Base-by-base conservation (phyloP, 2,888 invertebrate species). In the Silvanus unidentatus region DNA sequence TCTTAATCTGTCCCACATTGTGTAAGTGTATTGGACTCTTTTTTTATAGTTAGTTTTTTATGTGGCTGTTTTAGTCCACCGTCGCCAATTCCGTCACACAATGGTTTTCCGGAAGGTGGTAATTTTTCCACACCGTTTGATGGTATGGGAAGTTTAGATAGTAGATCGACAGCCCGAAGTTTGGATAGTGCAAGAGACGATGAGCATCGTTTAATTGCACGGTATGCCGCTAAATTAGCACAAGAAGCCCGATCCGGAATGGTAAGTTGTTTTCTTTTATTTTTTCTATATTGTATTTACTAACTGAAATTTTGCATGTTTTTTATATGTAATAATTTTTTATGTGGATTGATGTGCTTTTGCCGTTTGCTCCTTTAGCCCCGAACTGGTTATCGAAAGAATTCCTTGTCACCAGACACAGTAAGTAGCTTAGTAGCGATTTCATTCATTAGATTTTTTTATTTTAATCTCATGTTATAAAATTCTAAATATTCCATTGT, bases 151-250 rank as follows among this genome's bases (percentile, higher is more conserved):
- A 85, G 86, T 8, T 73, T 86, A 62, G 86, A 86, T 62, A 85
- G 86, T 39, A 76, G 86, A 38, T 79, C 78, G 5, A 79, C 79
- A 15, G 73, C 77, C 39, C 69, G 77, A 66, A 79, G 73, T 57
- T 62, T 73, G 54, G 73, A 73, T 48, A 72, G 73, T 53, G 72
- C 72, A 2, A 56, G 72, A 50, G 95, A 96, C 69, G 97, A 97
- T 70, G 97, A 97, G 67, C 97, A 97, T 71, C 81, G 95, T 49
- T 79, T 99, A 50, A 99, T 99, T 67, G 97, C 97, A 36, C 78
- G 96, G 62, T 99, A 99, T 73, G 95, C 98, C 2, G 95, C 96
- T 6, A 79, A 96, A 57, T 76, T 99, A 47, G 96, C 97, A 8
- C 95, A 95, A 62, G 93, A 95, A 71, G 86, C 86, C 55, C 80